Evolutionary conservation across 1,140 invertebrate genomes (phyloP).

Genomic region (Zaprionus kolodkinae): DNA sequence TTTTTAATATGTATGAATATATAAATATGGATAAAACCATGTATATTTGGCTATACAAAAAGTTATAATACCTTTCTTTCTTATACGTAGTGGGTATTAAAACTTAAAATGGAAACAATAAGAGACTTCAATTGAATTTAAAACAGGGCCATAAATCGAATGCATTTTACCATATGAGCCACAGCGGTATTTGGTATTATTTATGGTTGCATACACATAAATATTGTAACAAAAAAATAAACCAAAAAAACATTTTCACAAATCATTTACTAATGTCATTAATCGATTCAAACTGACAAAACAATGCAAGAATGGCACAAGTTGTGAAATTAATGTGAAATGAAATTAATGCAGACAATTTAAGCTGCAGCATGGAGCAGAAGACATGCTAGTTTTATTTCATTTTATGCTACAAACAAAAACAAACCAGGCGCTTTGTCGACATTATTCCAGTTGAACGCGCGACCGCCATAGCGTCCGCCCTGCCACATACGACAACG

Average conservation of each 20-base stretch:
- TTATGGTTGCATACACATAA: conserved; percentile 53
- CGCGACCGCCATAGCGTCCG: neutral
- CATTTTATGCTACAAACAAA: neutral
- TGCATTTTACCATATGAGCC: conserved; percentile 19
- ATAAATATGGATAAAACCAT: too few species aligned
- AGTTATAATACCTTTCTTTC: too few species aligned
- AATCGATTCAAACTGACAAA: conserved; percentile 55
- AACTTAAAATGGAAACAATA: conserved; percentile 30
- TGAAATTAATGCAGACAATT: conserved; percentile 32
- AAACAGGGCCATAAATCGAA: conserved; percentile 65
- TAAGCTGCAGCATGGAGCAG: conserved; percentile 11
- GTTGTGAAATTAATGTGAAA: conserved; percentile 10
- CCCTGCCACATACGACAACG: neutral
- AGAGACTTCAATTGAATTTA: conserved; percentile 70
- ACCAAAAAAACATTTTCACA: conserved; percentile 45
- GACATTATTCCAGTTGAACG: conserved; percentile 29
- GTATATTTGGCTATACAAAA: too few species aligned
- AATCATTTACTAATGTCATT: conserved; percentile 67
- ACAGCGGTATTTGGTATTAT: conserved; percentile 54
- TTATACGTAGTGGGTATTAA: neutral
- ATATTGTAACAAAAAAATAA: conserved; percentile 33
- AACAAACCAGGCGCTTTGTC: neutral
- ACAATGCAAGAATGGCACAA: neutral
- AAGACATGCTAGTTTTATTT: conserved; percentile 1
- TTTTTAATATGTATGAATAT: too few species aligned